phyloP scores from a whole-genome alignment of 2,113 vertebrate species.

The Laticauda colubrina region DNA sequence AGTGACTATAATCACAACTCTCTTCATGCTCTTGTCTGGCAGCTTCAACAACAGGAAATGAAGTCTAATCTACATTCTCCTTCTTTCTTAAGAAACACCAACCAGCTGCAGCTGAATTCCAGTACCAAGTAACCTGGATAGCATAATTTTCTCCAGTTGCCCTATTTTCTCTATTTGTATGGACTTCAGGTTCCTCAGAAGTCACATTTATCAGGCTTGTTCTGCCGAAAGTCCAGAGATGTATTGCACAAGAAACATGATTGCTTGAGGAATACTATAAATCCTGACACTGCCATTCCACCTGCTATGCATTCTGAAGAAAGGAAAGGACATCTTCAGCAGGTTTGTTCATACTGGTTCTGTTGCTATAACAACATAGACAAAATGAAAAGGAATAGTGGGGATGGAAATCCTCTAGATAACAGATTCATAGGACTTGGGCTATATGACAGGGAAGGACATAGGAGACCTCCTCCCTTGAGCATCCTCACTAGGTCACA shows the following conservation, averaged over 20 bases:
- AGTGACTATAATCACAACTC: not conserved
- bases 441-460: not conserved
- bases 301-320: not conserved
- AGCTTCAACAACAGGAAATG: not conserved
- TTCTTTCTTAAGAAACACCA: not conserved
- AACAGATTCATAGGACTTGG: not conserved
- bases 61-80: not conserved
- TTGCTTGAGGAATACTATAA: not conserved
- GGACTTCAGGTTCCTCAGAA: not conserved
- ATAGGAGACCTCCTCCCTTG: not conserved
- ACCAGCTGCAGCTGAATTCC: not conserved
- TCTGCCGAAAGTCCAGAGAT: not conserved
- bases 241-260: not conserved
- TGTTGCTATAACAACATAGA: not conserved
- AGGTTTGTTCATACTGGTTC: not conserved
- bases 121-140: not conserved
- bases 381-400: not conserved
- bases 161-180: not conserved
- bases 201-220: not conserved
- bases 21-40: not conserved
- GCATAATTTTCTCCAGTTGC: not conserved
- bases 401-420: not conserved
- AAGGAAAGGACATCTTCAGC: not conserved
- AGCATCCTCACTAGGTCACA: not conserved
- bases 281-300: not conserved